Conservation (phyloP, 2,797 vertebrate genomes). For the Syncerus caffer region DNA sequence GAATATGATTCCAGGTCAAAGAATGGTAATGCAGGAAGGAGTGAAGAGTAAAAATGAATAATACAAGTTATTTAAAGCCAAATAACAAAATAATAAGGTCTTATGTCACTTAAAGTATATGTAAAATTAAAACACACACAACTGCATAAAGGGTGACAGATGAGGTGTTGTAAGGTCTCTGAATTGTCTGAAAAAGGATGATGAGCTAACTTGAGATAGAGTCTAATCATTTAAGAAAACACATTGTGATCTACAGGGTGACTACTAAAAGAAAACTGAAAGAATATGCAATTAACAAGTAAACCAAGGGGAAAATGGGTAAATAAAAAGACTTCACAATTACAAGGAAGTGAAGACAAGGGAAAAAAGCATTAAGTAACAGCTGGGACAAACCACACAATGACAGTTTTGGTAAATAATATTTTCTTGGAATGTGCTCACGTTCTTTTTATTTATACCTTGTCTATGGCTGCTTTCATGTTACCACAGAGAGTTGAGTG, state of each 20-base stretch:
- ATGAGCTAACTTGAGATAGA: background rate
- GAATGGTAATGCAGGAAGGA: background rate
- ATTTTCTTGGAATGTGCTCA: background rate
- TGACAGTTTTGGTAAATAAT: background rate
- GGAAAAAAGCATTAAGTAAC: background rate
- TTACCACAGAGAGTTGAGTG: background rate
- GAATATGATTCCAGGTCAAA: background rate
- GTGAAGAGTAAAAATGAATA: background rate
- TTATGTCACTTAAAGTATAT: background rate
- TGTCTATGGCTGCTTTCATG: background rate
- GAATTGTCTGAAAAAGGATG: background rate
- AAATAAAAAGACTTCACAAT: background rate
- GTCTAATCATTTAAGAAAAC: background rate
- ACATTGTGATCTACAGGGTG: background rate
- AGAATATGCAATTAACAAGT: background rate
- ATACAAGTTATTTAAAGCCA: background rate
- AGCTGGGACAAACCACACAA: background rate
- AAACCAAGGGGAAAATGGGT: background rate
- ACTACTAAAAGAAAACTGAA: background rate
- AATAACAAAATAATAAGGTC: background rate
- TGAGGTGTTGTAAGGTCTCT: background rate
- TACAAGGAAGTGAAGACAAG: background rate
- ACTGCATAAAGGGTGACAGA: background rate
- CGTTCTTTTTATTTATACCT: background rate
- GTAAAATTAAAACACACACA: background rate